Evolutionary conservation across 2,888 invertebrate genomes (phyloP).

Genomic region (Adelognathus sp.): DNA sequence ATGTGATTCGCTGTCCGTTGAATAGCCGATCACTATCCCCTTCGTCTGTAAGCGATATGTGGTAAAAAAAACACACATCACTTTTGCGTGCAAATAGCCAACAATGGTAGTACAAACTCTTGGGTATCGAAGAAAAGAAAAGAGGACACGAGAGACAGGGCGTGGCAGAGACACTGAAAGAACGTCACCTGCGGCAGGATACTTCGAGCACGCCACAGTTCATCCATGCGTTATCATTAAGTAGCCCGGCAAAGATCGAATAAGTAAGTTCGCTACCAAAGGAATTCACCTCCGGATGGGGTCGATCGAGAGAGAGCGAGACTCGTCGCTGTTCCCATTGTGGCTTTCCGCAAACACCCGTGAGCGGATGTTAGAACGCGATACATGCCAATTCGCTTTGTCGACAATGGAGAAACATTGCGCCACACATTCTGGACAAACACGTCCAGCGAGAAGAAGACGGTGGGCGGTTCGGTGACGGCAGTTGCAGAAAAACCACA

Average conservation of each 20-base stretch:
- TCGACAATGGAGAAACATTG: slow-evolving; percentile 33
- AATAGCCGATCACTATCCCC: not conserved
- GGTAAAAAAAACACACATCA: not conserved
- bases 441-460: not conserved
- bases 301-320: slow-evolving; percentile 20
- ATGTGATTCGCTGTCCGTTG: not conserved
- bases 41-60: not conserved
- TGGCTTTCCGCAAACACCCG: not conserved
- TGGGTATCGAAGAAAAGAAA: not conserved
- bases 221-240: slow-evolving; percentile 20
- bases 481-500: slow-evolving; percentile 23
- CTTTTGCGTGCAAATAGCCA: not conserved
- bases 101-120: not conserved
- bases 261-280: slow-evolving; percentile 6
- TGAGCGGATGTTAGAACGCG: slow-evolving; percentile 46
- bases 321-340: slow-evolving; percentile 26
- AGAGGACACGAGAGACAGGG: not conserved
- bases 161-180: not conserved
- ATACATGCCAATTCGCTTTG: slow-evolving; percentile 31
- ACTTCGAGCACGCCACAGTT: not conserved
- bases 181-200: slow-evolving; percentile 10
- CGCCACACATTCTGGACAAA: slow-evolving; percentile 19
- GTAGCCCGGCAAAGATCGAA: not conserved
- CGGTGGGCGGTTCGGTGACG: not conserved
- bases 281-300: slow-evolving; percentile 43